These are phyloP conservation scores for Caenorhabditis auriculariae DNA, from an alignment of 2,888 invertebrate species.

Conservation along the genomic window DNA sequence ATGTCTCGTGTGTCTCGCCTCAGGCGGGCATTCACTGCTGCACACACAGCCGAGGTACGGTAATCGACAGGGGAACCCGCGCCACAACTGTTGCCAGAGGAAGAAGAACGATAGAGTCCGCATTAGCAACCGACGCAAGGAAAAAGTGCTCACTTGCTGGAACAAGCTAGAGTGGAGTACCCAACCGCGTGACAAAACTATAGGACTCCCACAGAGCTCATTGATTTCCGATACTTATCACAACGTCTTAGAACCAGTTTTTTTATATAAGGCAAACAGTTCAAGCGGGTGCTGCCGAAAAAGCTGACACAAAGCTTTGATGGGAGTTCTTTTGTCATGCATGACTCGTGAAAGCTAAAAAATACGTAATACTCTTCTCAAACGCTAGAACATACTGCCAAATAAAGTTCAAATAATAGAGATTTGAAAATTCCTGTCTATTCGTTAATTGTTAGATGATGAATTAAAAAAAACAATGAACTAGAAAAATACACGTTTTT, in stretches of 20 bases:
- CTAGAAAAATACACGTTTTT: background rate
- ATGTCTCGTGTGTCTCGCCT: constrained; percentile 5
- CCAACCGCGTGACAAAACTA: too few relatives aligned
- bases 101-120: too few relatives aligned
- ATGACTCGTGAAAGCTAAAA: background rate
- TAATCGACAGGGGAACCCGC: constrained; percentile 26
- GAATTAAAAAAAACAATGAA: background rate
- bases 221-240: too few relatives aligned
- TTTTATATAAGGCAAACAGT: too few relatives aligned
- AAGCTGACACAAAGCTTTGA: constrained; percentile 7
- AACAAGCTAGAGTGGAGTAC: too few relatives aligned
- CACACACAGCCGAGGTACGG: constrained; percentile 16
- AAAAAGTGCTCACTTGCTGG: too few relatives aligned
- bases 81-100: too few relatives aligned
- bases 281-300: constrained; percentile 1
- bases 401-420: background rate
- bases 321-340: too few relatives aligned
- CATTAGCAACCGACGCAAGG: too few relatives aligned
- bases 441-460: background rate
- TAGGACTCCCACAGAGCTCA: too few relatives aligned
- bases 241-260: too few relatives aligned
- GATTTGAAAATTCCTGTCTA: background rate
- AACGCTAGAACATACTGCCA: background rate
- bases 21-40: background rate
- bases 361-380: background rate